phyloP scores from a whole-genome alignment of 2,888 invertebrate species.

The Stenichneumon culpator region DNA sequence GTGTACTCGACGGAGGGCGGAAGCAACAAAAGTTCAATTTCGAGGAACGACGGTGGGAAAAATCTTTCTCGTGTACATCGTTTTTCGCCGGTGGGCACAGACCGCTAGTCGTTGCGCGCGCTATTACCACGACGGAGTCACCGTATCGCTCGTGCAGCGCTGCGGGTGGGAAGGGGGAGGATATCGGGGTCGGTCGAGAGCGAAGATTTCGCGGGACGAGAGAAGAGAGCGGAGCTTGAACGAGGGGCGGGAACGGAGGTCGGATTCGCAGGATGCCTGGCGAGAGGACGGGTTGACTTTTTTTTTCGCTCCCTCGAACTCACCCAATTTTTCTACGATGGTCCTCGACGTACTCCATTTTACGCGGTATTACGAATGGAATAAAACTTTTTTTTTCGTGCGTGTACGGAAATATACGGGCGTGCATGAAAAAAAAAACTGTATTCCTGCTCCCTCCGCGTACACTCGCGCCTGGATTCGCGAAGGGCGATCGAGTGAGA shows the following conservation, averaged over 20 bases:
- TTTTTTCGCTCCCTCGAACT: constrained; percentile 20
- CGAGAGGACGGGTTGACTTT: constrained; percentile 44
- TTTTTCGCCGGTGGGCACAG: constrained; percentile 67
- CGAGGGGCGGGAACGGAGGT: constrained; percentile 52
- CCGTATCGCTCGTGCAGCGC: constrained; percentile 27
- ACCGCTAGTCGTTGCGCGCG: constrained; percentile 58
- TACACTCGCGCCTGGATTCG: constrained; percentile 50
- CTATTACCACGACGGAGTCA: constrained; percentile 14
- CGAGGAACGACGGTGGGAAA: constrained; percentile 78
- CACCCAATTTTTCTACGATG: constrained; percentile 18
- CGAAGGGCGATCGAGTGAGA: constrained; percentile 31
- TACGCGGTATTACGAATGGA: constrained; percentile 24
- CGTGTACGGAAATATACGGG: constrained; percentile 50
- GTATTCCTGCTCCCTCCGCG: constrained; percentile 54
- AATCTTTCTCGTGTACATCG: constrained; percentile 79
- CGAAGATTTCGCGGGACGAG: constrained; percentile 37
- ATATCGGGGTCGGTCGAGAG: constrained; percentile 40
- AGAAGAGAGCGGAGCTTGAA: constrained; percentile 26
- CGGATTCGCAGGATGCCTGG: constrained; percentile 42
- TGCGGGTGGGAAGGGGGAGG: constrained; percentile 14
- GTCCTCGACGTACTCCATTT: constrained; percentile 20
- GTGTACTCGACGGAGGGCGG: constrained; percentile 67
- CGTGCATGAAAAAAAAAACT: constrained; percentile 34
- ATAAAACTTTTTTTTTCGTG: constrained; percentile 38
- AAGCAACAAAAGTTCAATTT: constrained; percentile 83